Evolutionary conservation across 2,113 vertebrate genomes (phyloP).

Genomic region (Menura novaehollandiae): DNA sequence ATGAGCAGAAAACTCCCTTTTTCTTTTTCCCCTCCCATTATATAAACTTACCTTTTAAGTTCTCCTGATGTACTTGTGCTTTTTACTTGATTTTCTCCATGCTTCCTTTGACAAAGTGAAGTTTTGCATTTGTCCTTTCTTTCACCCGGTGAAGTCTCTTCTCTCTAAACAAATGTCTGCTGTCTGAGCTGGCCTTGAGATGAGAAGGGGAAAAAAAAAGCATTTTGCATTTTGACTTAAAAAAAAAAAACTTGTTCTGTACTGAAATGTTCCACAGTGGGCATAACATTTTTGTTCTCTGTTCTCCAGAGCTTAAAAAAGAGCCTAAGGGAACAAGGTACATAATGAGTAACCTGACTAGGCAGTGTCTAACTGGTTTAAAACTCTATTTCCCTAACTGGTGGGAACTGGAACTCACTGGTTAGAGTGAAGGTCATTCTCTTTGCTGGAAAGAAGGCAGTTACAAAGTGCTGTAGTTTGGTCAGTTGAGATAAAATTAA

Average conservation of each 20-base stretch:
- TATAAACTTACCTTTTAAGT: background rate
- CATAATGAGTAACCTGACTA: slow-evolving; percentile 50
- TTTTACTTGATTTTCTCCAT: background rate
- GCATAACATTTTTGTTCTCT: background rate
- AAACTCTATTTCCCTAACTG: background rate
- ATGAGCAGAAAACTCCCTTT: background rate
- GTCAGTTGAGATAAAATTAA: background rate
- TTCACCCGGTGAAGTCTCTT: background rate
- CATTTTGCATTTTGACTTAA: background rate
- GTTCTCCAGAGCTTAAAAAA: slow-evolving; percentile 26
- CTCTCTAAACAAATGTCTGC: background rate
- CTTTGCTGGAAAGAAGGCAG: background rate
- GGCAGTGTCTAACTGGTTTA: background rate
- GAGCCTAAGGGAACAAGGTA: slow-evolving; percentile 18
- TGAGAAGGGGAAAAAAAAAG: background rate
- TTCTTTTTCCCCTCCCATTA: background rate
- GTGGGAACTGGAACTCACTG: slow-evolving; percentile 16
- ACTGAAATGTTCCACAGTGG: background rate
- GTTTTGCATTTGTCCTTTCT: background rate
- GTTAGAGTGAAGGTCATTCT: slow-evolving; percentile 46
- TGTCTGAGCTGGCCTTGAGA: background rate
- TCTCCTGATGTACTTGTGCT: background rate
- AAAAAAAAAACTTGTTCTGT: background rate
- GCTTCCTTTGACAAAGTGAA: background rate
- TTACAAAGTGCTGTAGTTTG: background rate